phyloP scores from a whole-genome alignment of 1,140 invertebrate species.

The Psilanteris sp. region DNA sequence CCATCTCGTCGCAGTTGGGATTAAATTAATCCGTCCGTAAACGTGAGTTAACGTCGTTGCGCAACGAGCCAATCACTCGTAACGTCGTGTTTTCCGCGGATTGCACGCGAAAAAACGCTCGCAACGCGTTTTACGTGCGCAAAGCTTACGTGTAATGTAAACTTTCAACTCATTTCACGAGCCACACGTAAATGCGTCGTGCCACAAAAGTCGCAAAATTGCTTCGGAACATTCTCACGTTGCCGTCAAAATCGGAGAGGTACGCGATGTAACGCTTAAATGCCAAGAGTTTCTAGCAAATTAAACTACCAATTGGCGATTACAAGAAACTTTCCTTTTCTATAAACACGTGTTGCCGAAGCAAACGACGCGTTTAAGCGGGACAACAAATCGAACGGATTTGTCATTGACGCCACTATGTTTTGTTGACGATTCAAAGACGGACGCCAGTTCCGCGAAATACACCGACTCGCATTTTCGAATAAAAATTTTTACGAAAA shows the following conservation, averaged over 20 bases:
- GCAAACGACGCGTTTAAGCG: too few species aligned
- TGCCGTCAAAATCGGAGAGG: constrained; percentile 16
- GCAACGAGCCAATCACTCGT: constrained; percentile 50
- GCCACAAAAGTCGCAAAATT: constrained; percentile 54
- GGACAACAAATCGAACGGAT: too few species aligned
- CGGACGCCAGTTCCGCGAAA: too few species aligned
- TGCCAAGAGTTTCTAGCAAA: constrained; percentile 51
- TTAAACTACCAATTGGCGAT: constrained; percentile 57
- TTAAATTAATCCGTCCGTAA: constrained; percentile 46
- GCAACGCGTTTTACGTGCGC: constrained; percentile 13
- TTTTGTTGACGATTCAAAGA: too few species aligned
- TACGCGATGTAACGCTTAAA: constrained; percentile 39
- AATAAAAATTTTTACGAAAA: too few species aligned
- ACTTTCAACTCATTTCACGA: constrained; percentile 59
- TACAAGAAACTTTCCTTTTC: constrained; percentile 42
- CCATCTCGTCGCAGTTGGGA: constrained; percentile 20
- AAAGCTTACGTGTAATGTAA: constrained; percentile 41
- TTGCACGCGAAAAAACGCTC: constrained; percentile 33
- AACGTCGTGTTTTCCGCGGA: constrained; percentile 31
- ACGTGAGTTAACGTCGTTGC: constrained; percentile 42
- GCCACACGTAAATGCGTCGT: constrained; percentile 57
- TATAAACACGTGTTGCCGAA: constrained; percentile 15
- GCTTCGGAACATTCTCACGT: constrained; percentile 57
- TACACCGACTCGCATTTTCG: too few species aligned
- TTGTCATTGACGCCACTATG: too few species aligned